Evolutionary conservation across 2,113 vertebrate species (phyloP), one percentile per base, ranked within the genome.

Genomic region (Salvelinus namaycush): DNA sequence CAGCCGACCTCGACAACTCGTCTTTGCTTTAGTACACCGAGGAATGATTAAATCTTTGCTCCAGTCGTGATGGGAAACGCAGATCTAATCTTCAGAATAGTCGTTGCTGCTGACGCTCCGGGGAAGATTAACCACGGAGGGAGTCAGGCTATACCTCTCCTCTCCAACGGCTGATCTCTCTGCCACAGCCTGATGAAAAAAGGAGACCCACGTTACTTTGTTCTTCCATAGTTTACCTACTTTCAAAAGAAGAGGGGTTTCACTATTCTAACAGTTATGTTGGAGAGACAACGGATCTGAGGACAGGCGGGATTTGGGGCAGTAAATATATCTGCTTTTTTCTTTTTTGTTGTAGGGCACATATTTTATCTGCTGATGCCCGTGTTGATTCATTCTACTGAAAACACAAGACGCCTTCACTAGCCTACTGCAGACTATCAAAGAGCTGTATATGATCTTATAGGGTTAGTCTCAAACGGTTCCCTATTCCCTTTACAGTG

Each of bases 11-110:
- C 89, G 68, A 91, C 90, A 54, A 54, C 91, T 90, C 89, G 89
- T 95, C 93, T 94, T 94, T 94, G 89, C 86, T 86, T 84, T 75
- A 81, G 88, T 83, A 88, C 89, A 90, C 83, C 85, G 79, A 89
- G 92, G 91, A 92, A 92, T 88, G 82, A 91, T 89, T 80, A 91
- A 92, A 91, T 87, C 90, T 92, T 89, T 83, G 90, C 89, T 84
- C 75, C 86, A 75, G 78, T 86, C 80, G 84, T 87, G 82, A 86
- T 88, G 83, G 87, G 16, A 88, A 84, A 83, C 49, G 87, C 85
- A 84, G 81, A 91, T 90, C 80, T 88, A 87, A 89, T 88, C 89
- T 88, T 68, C 78, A 79, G 67, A 85, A 76, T 70, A 85, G 86
- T 86, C 82, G 31, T 72, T 18, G 51, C 51, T 18, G 51, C 39